A percentile compares a stretch with the other conserved stretches of the same genome.
Conservation (phyloP, 2,797 vertebrate genomes). For the Hypotaenidia philippensis region DNA sequence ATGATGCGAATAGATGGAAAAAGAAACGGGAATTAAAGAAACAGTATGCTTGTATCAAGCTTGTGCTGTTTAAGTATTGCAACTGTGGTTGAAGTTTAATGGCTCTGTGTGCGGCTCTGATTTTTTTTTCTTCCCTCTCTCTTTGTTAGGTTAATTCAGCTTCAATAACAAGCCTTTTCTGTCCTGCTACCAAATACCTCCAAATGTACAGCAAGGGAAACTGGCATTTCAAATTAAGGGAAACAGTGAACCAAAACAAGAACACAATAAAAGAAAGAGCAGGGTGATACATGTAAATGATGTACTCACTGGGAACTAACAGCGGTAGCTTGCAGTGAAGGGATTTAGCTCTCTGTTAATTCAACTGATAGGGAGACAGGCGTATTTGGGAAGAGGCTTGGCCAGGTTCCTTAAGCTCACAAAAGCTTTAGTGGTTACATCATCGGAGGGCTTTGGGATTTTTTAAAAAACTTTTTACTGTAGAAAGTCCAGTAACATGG, state of each 20-base stretch:
- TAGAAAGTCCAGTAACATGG: neutral
- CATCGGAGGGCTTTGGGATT: neutral
- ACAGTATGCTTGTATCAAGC: neutral
- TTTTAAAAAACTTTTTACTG: neutral
- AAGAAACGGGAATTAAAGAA: slow-evolving; percentile 7
- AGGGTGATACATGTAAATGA: slow-evolving; percentile 63
- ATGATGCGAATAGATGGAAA: neutral
- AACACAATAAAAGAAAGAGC: slow-evolving; percentile 45
- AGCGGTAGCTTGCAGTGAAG: slow-evolving; percentile 28
- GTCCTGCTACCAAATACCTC: slow-evolving; percentile 47
- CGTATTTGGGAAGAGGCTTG: slow-evolving; percentile 24
- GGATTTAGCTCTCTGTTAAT: slow-evolving; percentile 44
- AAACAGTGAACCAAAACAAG: slow-evolving; percentile 55
- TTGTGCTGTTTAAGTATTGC: slow-evolving; percentile 16
- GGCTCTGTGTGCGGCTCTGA: slow-evolving; percentile 21
- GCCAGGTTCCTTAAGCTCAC: slow-evolving; percentile 38
- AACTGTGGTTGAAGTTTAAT: slow-evolving; percentile 14
- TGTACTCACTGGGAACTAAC: slow-evolving; percentile 52
- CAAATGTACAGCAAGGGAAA: slow-evolving; percentile 49
- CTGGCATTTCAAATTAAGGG: slow-evolving; percentile 62
- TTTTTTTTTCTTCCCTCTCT: slow-evolving; percentile 16
- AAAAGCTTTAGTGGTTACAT: slow-evolving; percentile 12
- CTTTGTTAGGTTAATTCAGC: slow-evolving; percentile 66
- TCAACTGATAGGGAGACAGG: slow-evolving; percentile 31
- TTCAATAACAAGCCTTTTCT: slow-evolving; percentile 53